A percentile compares a stretch with the other conserved stretches of the same genome.
phyloP scores from a whole-genome alignment of 2,797 vertebrate genomes.

The Channa striata region DNA sequence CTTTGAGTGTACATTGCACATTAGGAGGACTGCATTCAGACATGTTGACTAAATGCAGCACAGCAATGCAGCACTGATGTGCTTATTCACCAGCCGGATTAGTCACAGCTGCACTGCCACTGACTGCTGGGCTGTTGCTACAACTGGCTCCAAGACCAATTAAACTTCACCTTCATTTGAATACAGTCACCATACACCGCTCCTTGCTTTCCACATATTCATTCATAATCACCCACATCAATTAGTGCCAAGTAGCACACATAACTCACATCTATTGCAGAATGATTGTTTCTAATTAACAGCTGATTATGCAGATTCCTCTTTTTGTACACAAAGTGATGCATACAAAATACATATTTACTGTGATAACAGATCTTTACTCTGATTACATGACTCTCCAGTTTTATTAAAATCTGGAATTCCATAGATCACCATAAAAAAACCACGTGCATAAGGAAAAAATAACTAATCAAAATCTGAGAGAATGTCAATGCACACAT shows the following conservation, averaged over 20 bases:
- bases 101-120: constrained; percentile 46
- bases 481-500: neutral
- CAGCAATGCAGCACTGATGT: constrained; percentile 55
- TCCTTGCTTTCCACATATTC: constrained; percentile 47
- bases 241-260: constrained; percentile 52
- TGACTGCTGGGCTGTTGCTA: constrained; percentile 29
- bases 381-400: neutral
- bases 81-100: constrained; percentile 47
- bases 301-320: constrained; percentile 55
- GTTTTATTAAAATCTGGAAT: neutral
- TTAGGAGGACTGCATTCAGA: constrained; percentile 31
- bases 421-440: neutral
- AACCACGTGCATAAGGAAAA: neutral
- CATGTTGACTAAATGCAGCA: constrained; percentile 52
- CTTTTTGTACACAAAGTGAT: constrained; percentile 39
- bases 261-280: constrained; percentile 48
- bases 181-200: constrained; percentile 10
- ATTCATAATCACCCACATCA: constrained; percentile 65
- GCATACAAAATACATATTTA: neutral
- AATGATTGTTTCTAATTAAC: constrained; percentile 60
- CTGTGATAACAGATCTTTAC: neutral
- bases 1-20: constrained; percentile 1
- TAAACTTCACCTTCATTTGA: constrained; percentile 11
- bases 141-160: constrained; percentile 4
- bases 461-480: neutral